A percentile compares a stretch with the other conserved stretches of the same genome.
Conservation (phyloP, 2,888 invertebrate genomes). For the Colletes collaris region DNA sequence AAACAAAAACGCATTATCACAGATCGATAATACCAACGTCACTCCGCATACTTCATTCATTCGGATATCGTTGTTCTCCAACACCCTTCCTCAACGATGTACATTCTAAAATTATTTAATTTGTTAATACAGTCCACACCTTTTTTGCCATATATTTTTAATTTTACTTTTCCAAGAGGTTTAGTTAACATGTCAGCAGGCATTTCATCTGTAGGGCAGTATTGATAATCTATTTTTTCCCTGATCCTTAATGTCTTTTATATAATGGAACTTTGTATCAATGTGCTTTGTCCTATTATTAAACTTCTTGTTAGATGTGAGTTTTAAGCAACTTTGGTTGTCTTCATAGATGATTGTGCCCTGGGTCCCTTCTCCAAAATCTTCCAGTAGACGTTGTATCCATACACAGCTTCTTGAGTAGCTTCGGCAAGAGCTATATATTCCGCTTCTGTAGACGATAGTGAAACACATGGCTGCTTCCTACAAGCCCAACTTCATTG, state of each 20-base stretch:
- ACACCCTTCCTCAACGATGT: too few species aligned
- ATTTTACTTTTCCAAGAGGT: too few species aligned
- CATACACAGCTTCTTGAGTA: conserved; percentile 17
- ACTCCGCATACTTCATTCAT: too few species aligned
- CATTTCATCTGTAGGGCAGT: too few species aligned
- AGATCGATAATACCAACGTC: too few species aligned
- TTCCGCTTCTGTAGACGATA: conserved; percentile 27
- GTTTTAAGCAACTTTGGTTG: conserved; percentile 20
- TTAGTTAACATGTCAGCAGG: too few species aligned
- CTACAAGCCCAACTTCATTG: conserved; percentile 70
- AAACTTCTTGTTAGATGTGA: conserved; percentile 18
- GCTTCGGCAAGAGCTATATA: conserved; percentile 35
- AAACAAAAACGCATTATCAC: too few species aligned
- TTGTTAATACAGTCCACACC: too few species aligned
- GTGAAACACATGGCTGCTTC: conserved; percentile 69
- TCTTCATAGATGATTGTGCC: conserved; percentile 7
- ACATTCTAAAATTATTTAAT: too few species aligned
- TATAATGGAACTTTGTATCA: conserved; percentile 7
- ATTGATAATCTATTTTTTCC: not conserved
- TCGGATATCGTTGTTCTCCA: too few species aligned
- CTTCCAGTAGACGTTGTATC: conserved; percentile 9
- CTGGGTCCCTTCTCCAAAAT: not conserved
- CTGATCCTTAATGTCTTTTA: conserved; percentile 1
- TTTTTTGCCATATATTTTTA: too few species aligned
- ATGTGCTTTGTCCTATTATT: conserved; percentile 24